A percentile compares a stretch with the other conserved stretches of the same genome.
These are phyloP conservation scores for Watsonalla cultraria DNA, from an alignment of 2,888 invertebrate species.

Conservation along the genomic window DNA sequence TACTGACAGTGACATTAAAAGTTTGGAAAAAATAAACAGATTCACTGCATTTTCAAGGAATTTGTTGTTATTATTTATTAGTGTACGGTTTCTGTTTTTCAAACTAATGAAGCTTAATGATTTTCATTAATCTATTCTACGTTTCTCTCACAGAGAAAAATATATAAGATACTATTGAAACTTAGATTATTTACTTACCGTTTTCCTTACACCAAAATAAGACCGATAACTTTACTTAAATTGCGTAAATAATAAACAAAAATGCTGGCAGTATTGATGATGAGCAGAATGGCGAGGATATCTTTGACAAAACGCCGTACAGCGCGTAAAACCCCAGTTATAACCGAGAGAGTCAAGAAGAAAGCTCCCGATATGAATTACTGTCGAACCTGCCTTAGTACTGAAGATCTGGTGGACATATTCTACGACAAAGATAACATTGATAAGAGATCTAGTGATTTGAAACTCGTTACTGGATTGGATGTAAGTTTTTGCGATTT, in stretches of 20 bases:
- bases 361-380: conserved; percentile 12
- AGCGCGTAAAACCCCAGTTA: conserved; percentile 9
- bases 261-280: conserved; percentile 41
- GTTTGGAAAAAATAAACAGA: too few species aligned
- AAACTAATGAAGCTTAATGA: too few species aligned
- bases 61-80: too few species aligned
- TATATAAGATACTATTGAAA: too few species aligned
- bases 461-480: conserved; percentile 46
- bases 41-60: too few species aligned
- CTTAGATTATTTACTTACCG: too few species aligned
- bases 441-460: conserved; percentile 38
- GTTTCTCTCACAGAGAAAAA: too few species aligned
- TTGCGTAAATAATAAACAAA: background rate
- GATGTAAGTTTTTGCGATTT: too few species aligned
- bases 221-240: background rate
- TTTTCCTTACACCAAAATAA: too few species aligned
- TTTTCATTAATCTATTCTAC: conserved; percentile 11
- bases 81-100: too few species aligned
- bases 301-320: conserved; percentile 17
- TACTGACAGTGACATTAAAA: too few species aligned
- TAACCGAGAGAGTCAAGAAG: conserved; percentile 7
- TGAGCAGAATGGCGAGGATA: conserved; percentile 28
- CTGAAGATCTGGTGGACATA: conserved; percentile 39
- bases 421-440: conserved; percentile 38
- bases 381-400: conserved; percentile 52